Base-by-base conservation (phyloP, 2,888 invertebrate species). In the Agriotes lineatus region DNA sequence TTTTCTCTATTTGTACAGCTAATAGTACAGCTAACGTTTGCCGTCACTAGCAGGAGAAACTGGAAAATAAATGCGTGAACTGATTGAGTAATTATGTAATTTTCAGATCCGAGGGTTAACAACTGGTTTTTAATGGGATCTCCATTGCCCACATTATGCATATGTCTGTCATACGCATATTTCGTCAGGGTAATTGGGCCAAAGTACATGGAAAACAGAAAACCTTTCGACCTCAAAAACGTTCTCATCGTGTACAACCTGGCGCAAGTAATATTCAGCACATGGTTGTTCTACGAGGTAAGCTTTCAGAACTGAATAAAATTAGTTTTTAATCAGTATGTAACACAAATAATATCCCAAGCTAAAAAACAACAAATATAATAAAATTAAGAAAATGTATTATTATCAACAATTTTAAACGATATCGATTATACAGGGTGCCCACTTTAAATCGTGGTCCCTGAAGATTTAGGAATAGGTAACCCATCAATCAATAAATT, bases 241-340 rank as follows among this genome's bases (percentile, higher is more conserved):
- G 83, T 93, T 66, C 90, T 97, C 81, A 90, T 97, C 76, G 85
- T 92, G 74, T 97, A 97, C 85, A 97, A 97, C 86, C 88, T 96
- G 74, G 88, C 92, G 80, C 97, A 97, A 88, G 96, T 96, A 25
- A 80, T 94, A 76, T 93, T 97, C 85, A 96, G 96, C 81, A 88
- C 92, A 71, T 96, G 95, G 92, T 91, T 96, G 84, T 96, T 96
- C 86, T 92, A 94, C 83, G 96, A 96, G 93, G 96, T 96, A 84
- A 86, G 86, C 7, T 83, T 35, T 52, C 4, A 52, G 1, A 33
- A 33, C 33, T 10, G 9, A 4, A 33, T 33, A 10, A 4, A 10
- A 33, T 33, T 33, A 33, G n/a, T n/a, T n/a, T n/a, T n/a, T n/a
- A n/a, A n/a, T n/a, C n/a, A n/a, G n/a, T n/a, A n/a, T n/a, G n/a